Percentiles rank a stretch among this genome's conserved stretches.
phyloP scores from a whole-genome alignment of 2,113 vertebrate species.

The Leuciscus idus region DNA sequence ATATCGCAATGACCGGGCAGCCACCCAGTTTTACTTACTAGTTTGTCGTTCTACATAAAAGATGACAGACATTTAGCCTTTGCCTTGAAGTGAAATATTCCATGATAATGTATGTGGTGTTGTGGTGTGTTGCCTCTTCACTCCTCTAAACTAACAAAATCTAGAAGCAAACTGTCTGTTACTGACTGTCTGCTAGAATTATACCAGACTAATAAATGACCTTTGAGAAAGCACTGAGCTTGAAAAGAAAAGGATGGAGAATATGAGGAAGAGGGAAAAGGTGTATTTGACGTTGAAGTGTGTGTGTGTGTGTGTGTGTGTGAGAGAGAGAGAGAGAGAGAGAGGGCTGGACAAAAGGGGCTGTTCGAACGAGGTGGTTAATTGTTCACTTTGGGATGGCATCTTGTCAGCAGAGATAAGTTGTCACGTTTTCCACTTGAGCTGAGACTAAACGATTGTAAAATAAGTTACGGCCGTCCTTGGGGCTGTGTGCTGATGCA shows the following conservation, averaged over 20 bases:
- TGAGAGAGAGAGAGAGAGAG: conserved; percentile 63
- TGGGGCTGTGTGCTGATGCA: conserved; percentile 88
- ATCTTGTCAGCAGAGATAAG: conserved; percentile 98
- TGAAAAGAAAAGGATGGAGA: background rate
- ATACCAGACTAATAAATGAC: background rate
- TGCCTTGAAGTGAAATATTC: background rate
- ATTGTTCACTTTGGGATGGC: conserved; percentile 91
- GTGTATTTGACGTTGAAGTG: conserved; percentile 35
- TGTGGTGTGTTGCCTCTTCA: background rate
- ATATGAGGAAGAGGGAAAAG: background rate
- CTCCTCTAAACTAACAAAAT: background rate
- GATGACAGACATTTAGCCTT: background rate
- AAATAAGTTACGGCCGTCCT: conserved; percentile 99
- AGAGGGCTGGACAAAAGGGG: conserved; percentile 80
- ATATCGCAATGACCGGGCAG: background rate
- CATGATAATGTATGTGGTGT: background rate
- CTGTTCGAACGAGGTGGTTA: conserved; percentile 91
- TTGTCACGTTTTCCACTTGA: conserved; percentile 99
- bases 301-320: conserved; percentile 55
- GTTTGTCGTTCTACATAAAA: background rate
- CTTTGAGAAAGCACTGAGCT: conserved; percentile 4
- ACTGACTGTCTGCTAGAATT: conserved; percentile 5
- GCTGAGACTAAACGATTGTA: conserved; percentile 99
- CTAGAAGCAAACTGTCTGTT: conserved; percentile 9
- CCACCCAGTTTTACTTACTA: background rate